Evolutionary conservation across 2,113 vertebrate genomes (phyloP).

Genomic region (Anas platyrhynchos): DNA sequence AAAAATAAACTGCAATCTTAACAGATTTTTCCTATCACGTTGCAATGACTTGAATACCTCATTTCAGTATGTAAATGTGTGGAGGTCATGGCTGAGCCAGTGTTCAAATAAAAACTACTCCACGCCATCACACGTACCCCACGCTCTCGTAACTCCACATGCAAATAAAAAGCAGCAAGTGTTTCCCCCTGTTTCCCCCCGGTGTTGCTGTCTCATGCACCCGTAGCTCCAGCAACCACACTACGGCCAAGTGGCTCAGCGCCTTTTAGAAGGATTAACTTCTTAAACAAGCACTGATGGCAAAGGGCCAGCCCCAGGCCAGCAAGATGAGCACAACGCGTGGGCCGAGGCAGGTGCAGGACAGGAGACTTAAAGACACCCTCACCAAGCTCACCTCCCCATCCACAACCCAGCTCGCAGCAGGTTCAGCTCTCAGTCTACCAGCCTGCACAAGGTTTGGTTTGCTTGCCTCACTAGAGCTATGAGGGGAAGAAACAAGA

Average conservation of each 20-base stretch:
- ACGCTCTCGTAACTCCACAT: slow-evolving; percentile 3
- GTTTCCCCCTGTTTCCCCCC: slow-evolving; percentile 12
- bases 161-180: slow-evolving; percentile 7
- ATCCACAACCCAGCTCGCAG: not conserved
- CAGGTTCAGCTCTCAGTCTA: not conserved
- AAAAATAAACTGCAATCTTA: not conserved
- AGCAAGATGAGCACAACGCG: not conserved
- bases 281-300: not conserved
- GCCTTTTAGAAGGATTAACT: slow-evolving; percentile 23
- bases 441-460: not conserved
- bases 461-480: not conserved
- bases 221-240: slow-evolving; percentile 25
- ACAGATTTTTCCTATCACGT: not conserved
- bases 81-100: not conserved
- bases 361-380: not conserved
- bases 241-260: not conserved
- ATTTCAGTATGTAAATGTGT: not conserved
- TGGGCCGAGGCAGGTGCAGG: not conserved
- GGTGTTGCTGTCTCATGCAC: not conserved
- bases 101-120: not conserved
- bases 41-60: not conserved
- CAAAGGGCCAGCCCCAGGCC: slow-evolving; percentile 1
- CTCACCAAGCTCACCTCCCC: not conserved
- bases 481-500: not conserved
- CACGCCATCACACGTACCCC: slow-evolving; percentile 11